Percentiles rank a stretch among this genome's conserved stretches.
These are phyloP conservation scores for Falco berigora DNA, from an alignment of 2,797 vertebrate species.

Conservation along the genomic window DNA sequence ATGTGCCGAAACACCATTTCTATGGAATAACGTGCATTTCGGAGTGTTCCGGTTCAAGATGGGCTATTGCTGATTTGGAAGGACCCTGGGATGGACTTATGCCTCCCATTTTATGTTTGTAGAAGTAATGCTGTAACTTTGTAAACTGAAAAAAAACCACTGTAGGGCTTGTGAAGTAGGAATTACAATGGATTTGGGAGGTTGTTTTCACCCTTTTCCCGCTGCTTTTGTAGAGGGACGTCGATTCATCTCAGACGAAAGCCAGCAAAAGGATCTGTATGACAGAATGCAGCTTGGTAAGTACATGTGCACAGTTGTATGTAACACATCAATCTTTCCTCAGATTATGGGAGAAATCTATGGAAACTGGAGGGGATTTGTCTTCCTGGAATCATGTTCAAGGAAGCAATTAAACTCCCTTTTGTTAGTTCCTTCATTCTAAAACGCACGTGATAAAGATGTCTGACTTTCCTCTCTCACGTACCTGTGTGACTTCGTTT, in stretches of 20 bases:
- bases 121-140: not conserved
- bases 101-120: not conserved
- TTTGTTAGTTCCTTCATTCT: not conserved
- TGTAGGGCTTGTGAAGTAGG: not conserved
- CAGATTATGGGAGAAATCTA: not conserved
- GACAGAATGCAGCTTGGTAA: conserved; percentile 83
- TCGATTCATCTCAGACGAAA: conserved; percentile 86
- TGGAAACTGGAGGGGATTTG: not conserved
- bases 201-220: not conserved
- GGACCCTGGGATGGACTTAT: not conserved
- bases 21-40: not conserved
- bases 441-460: not conserved
- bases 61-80: not conserved
- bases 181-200: not conserved
- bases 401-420: not conserved
- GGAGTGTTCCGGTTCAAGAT: not conserved
- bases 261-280: conserved; percentile 77
- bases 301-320: not conserved
- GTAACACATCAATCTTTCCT: not conserved
- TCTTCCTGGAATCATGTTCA: not conserved
- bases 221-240: conserved; percentile 81
- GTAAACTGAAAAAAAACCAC: not conserved
- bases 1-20: not conserved
- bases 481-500: not conserved
- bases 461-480: not conserved